Base-by-base conservation (phyloP, 2,797 vertebrate genomes). In the Eulemur rubriventer region DNA sequence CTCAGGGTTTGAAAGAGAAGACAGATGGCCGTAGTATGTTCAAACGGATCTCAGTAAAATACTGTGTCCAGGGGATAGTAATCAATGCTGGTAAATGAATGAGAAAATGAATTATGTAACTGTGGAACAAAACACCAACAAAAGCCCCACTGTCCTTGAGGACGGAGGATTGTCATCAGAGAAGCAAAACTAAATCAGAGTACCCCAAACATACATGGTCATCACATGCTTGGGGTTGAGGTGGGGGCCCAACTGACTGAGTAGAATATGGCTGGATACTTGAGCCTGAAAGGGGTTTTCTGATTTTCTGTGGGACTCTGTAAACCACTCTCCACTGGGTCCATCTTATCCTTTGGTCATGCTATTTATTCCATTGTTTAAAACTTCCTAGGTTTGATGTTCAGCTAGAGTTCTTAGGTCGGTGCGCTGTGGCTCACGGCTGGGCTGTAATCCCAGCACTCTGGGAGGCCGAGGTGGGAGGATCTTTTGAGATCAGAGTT, bases 1-100 rank as follows among this genome's bases (percentile, higher is more conserved):
- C 26, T 88, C 7, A 59, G 82, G 55, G 59, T 95, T 94, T 88
- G 92, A 4, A 86, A 78, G 67, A 82, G 55, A 93, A 73, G 85
- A 69, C 38, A 69, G 50, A 86, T 91, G 63, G 30, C 10, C 22
- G 63, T 79, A 76, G 14, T 57, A 14, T 85, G 48, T 59, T 96
- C 52, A 95, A 92, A 46, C 11, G 92, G 41, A 61, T 91, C 72
- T 52, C 50, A 85, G 61, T 67, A 81, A 96, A 96, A 76, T 90
- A 61, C 9, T 30, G 5, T 91, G 76, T 76, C 52, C 65, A 85
- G 72, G 72, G 26, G n/a, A 70, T 65, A 90, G n/a, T 38, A 76
- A 67, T n/a, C 35, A 72, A 59, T 26, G n/a, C 18, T 63, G 48
- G 35, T 75, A 75, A 91, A 59, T 80, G 30, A 86, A 79, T 38